Conservation (phyloP, 2,797 vertebrate species). For the Anas acuta region DNA sequence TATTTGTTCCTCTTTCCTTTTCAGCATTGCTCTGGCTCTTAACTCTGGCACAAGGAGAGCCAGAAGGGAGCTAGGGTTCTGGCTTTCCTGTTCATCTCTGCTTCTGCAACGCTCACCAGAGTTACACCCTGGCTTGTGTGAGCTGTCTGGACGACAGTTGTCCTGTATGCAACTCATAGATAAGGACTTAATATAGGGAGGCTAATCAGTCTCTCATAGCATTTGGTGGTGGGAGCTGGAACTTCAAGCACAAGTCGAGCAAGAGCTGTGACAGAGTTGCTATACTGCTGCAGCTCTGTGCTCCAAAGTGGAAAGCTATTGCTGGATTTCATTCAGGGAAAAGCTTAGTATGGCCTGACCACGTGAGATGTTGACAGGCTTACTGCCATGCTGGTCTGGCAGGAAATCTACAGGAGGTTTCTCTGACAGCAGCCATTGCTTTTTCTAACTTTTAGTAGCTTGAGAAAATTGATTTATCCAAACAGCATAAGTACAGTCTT, state of each 20-base stretch:
- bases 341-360: background rate
- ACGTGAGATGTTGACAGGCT: background rate
- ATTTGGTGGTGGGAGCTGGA: background rate
- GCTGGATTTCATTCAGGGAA: background rate
- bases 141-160: background rate
- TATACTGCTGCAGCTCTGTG: background rate
- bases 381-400: background rate
- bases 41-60: fast-evolving
- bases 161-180: background rate
- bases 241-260: background rate
- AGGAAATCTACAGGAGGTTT: background rate
- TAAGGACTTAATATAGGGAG: background rate
- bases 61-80: background rate
- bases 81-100: background rate
- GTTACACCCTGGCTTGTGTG: background rate
- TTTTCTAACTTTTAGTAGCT: background rate
- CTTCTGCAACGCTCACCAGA: background rate
- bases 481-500: background rate
- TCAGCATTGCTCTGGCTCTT: background rate
- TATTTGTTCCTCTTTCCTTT: background rate
- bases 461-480: background rate
- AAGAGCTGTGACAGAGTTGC: background rate
- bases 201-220: background rate
- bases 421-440: background rate
- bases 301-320: background rate